phyloP scores from a whole-genome alignment of 2,888 invertebrate genomes.

The Drosophila cognata region DNA sequence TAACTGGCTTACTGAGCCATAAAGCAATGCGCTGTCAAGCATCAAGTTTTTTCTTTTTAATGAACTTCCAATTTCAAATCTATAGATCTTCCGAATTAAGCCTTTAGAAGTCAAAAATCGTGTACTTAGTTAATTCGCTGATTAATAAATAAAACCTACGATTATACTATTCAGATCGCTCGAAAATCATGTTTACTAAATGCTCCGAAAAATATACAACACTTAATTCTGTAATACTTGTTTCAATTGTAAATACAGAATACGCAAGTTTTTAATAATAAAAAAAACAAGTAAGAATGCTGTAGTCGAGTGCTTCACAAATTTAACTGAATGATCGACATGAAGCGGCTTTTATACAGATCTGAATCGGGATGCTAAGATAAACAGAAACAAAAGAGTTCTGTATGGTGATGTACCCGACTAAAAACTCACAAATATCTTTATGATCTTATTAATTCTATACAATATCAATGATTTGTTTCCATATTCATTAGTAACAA shows the following conservation, averaged over 20 bases:
- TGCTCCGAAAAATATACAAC: constrained; percentile 24
- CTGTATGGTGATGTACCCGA: no score
- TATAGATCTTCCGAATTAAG: background rate
- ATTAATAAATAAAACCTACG: background rate
- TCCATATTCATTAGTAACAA: background rate
- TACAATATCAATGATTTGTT: background rate
- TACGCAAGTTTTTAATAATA: background rate
- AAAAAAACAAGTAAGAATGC: no score
- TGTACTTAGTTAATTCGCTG: background rate
- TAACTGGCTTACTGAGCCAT: constrained; percentile 10
- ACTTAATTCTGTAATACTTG: background rate
- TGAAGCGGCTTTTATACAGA: no score
- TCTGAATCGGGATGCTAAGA: no score
- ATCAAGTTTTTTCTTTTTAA: background rate
- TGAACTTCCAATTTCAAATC: background rate
- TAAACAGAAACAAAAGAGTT: no score
- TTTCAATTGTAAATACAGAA: background rate
- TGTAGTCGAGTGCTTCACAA: no score
- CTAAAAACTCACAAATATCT: no score
- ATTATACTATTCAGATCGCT: background rate
- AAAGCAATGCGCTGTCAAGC: background rate
- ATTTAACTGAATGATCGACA: no score
- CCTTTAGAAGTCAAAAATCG: background rate
- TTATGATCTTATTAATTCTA: no score
- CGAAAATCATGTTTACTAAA: background rate